Conservation (phyloP, 2,888 invertebrate genomes). For the Patella ulyssiponensis region DNA sequence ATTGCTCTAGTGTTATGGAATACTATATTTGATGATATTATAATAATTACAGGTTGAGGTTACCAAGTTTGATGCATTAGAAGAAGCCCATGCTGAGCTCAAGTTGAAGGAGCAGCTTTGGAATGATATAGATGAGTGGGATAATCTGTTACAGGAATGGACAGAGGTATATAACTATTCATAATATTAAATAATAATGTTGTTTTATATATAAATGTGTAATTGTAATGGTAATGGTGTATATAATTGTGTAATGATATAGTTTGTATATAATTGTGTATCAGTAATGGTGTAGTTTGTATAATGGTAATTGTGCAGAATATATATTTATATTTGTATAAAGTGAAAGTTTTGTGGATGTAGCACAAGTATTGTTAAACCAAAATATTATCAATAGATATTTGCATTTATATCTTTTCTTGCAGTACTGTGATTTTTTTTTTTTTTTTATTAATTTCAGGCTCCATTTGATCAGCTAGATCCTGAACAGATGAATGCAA, state of each 20-base stretch:
- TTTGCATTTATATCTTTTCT: background rate
- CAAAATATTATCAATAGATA: background rate
- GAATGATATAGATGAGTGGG: conserved; percentile 85
- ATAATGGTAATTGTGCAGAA: background rate
- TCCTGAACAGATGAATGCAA: conserved; percentile 81
- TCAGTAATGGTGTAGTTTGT: background rate
- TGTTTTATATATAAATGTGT: too few relatives aligned
- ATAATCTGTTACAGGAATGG: conserved; percentile 80
- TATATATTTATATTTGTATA: background rate
- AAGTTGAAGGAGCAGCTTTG: conserved; percentile 85
- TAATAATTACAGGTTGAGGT: conserved; percentile 82
- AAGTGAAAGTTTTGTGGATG: background rate
- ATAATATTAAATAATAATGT: too few relatives aligned
- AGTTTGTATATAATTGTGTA: background rate
- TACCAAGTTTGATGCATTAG: conserved; percentile 85
- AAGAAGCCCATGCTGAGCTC: conserved; percentile 85
- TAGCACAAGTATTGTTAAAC: background rate
- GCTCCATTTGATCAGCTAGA: conserved; percentile 75
- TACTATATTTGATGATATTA: too few relatives aligned
- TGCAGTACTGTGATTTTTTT: background rate
- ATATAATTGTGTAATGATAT: background rate
- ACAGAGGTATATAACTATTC: conserved; percentile 71
- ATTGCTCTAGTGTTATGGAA: too few relatives aligned
- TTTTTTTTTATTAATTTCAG: conserved; percentile 31
- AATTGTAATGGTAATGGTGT: background rate